Conservation (phyloP, 2,888 invertebrate genomes). For the Acanthosepion esculentum region DNA sequence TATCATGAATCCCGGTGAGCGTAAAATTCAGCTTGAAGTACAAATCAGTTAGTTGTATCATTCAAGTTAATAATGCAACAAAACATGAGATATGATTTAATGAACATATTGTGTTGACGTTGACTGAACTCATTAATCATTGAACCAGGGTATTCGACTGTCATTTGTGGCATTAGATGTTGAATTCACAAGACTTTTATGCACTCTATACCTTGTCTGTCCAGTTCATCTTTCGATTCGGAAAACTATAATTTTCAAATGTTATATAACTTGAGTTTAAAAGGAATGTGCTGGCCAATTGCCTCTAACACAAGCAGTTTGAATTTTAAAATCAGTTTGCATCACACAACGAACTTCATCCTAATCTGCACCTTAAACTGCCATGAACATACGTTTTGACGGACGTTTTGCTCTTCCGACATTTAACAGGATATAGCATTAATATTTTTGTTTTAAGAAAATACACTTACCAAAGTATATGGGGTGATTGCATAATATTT, state of each 20-base stretch:
- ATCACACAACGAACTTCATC: not conserved
- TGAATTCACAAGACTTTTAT: too few relatives aligned
- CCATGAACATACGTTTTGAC: not conserved
- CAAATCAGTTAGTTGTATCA: too few relatives aligned
- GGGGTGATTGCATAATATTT: not conserved
- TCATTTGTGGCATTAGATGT: too few relatives aligned
- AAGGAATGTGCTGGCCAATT: not conserved
- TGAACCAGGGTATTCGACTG: not conserved
- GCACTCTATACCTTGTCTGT: not conserved
- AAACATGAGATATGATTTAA: not conserved
- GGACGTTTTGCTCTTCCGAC: not conserved
- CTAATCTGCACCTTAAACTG: not conserved
- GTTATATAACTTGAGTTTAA: not conserved
- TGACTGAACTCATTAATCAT: not conserved
- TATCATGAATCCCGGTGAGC: too few relatives aligned
- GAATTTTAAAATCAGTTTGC: not conserved
- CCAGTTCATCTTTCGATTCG: not conserved
- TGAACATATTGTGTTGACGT: not conserved
- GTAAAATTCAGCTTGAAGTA: too few relatives aligned
- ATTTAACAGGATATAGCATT: not conserved
- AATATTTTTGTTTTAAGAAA: not conserved
- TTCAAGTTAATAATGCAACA: too few relatives aligned
- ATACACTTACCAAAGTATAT: not conserved
- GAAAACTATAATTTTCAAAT: not conserved
- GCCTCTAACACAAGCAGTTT: not conserved